These are phyloP conservation scores for Urophycis tenuis DNA, from an alignment of 2,797 vertebrate species.

Conservation along the genomic window DNA sequence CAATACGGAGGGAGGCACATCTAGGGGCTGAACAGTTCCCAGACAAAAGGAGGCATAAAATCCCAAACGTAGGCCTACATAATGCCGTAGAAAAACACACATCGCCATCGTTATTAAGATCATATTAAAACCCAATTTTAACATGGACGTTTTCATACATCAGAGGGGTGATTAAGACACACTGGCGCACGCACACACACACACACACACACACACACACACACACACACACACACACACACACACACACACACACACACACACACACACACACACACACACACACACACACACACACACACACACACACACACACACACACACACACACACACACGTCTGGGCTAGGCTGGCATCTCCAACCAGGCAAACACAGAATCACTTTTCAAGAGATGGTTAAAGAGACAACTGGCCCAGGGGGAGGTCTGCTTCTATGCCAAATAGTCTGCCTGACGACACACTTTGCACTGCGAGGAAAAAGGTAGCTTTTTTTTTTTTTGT, in stretches of 20 bases:
- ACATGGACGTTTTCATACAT: not conserved
- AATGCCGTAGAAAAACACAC: not conserved
- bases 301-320: constrained; percentile 1
- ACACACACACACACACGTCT: constrained; percentile 1
- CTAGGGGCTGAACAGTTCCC: not conserved
- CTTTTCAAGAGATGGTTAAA: not conserved
- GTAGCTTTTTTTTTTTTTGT: not conserved
- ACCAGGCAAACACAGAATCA: not conserved
- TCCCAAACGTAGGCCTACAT: not conserved
- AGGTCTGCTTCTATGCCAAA: not conserved
- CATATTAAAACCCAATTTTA: not conserved
- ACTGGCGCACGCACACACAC: not conserved
- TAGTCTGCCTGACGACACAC: not conserved
- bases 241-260: constrained; percentile 6
- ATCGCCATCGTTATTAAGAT: not conserved
- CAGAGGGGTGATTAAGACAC: not conserved
- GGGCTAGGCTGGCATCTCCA: not conserved
- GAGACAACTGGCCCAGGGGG: not conserved
- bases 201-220: constrained; percentile 9
- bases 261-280: constrained; percentile 5
- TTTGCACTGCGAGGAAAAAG: not conserved
- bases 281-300: constrained; percentile 3
- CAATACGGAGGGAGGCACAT: not conserved
- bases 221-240: constrained; percentile 6
- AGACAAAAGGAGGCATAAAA: not conserved